A percentile compares a stretch with the other conserved stretches of the same genome.
phyloP scores from a whole-genome alignment of 2,113 vertebrate species.

The Macrotis lagotis region DNA sequence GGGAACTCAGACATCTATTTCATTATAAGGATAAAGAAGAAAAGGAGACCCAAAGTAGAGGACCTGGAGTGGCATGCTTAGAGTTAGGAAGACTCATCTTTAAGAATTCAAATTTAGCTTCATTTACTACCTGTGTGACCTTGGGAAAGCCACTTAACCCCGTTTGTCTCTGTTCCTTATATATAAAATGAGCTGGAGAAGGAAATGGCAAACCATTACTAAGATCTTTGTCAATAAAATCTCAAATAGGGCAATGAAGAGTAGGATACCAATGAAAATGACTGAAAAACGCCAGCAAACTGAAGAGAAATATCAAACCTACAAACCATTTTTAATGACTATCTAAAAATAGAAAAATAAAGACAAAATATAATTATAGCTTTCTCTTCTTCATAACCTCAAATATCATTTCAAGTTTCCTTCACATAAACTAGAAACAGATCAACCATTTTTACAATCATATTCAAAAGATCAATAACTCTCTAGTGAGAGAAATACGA shows the following conservation, averaged over 20 bases:
- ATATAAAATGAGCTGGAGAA: neutral
- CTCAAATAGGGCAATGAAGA: neutral
- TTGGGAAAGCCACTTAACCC: neutral
- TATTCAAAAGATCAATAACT: too few relatives aligned
- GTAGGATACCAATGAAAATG: neutral
- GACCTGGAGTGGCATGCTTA: neutral
- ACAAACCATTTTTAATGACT: too few relatives aligned
- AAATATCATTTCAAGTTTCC: too few relatives aligned
- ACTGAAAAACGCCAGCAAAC: neutral
- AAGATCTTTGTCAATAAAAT: neutral
- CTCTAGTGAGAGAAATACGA: too few relatives aligned
- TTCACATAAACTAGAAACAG: too few relatives aligned
- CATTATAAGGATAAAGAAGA: neutral
- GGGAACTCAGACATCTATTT: neutral
- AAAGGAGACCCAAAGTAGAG: neutral
- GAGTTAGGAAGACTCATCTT: neutral
- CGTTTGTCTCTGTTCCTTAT: neutral
- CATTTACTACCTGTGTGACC: neutral
- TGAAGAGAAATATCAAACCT: too few relatives aligned
- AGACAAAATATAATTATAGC: too few relatives aligned
- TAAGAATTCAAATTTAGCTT: neutral
- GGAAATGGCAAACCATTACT: neutral
- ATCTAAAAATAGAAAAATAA: too few relatives aligned
- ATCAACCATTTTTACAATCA: too few relatives aligned
- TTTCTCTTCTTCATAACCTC: too few relatives aligned